These are phyloP conservation scores for Malaclemys terrapin DNA, from an alignment of 2,113 vertebrate species.

Conservation along the genomic window DNA sequence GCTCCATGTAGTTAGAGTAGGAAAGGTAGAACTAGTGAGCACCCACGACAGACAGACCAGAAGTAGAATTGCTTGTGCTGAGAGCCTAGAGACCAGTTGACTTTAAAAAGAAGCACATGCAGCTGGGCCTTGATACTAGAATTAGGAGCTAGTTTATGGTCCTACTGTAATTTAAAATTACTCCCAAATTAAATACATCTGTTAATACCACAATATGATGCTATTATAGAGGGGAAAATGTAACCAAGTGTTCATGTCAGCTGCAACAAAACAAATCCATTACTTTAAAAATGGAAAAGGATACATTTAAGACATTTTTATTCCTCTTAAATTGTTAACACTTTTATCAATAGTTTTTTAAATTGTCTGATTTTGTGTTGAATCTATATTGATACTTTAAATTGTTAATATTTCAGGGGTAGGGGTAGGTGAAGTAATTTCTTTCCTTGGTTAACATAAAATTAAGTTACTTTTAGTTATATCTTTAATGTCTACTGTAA, in stretches of 20 bases:
- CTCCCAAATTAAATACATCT: background rate
- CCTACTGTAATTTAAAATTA: background rate
- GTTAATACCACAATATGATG: background rate
- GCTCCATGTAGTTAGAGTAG: background rate
- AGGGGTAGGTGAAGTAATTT: background rate
- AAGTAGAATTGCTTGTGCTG: background rate
- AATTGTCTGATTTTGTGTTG: background rate
- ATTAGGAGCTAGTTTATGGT: background rate
- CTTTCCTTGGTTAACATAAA: background rate
- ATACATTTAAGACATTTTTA: background rate
- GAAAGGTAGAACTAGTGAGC: background rate
- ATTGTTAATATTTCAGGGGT: background rate
- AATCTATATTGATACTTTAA: background rate
- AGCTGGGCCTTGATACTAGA: background rate
- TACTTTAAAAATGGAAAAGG: background rate
- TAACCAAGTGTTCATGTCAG: background rate
- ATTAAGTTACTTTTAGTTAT: background rate
- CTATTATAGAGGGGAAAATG: background rate
- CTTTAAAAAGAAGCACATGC: background rate
- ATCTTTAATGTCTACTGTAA: background rate
- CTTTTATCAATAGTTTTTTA: background rate
- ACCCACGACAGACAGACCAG: background rate
- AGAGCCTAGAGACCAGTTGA: background rate
- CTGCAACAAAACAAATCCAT: background rate
- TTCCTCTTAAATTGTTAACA: background rate